phyloP scores from a whole-genome alignment of 2,797 vertebrate species.

The Antennarius maculatus region DNA sequence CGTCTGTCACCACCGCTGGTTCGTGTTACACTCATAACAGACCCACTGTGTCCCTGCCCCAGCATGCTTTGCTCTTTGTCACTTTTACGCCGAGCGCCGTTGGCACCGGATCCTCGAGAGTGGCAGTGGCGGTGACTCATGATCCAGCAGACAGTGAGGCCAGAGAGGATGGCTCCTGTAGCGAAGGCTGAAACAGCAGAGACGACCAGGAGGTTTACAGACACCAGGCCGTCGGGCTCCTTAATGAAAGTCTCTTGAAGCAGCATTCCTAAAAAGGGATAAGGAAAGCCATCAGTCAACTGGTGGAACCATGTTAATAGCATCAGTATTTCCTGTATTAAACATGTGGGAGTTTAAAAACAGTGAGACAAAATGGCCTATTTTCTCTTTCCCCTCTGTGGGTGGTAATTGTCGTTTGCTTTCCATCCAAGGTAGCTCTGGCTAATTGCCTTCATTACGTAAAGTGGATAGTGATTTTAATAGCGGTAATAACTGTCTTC shows the following conservation, averaged over 20 bases:
- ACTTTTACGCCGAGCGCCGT: conserved; percentile 82
- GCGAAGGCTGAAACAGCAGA: conserved; percentile 94
- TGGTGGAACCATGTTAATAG: conserved; percentile 31
- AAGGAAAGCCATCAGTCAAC: conserved; percentile 31
- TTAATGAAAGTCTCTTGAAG: conserved; percentile 91
- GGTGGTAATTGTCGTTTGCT: conserved; percentile 58
- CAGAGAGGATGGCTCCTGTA: conserved; percentile 91
- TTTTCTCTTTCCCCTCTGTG: conserved; percentile 59
- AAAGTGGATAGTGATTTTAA: conserved; percentile 83
- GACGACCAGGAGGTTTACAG: conserved; percentile 92
- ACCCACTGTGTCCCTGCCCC: conserved; percentile 87
- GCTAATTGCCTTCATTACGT: conserved; percentile 82
- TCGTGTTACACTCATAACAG: conserved; percentile 92
- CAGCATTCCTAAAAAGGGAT: conserved; percentile 68
- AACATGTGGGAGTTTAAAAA: conserved; percentile 58
- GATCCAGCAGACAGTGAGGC: conserved; percentile 94
- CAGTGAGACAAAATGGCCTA: conserved; percentile 45
- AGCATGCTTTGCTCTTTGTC: conserved; percentile 92
- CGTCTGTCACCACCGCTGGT: conserved; percentile 82
- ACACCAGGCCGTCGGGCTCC: conserved; percentile 91
- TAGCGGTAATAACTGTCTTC: conserved; percentile 79
- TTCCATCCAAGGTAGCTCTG: conserved; percentile 63
- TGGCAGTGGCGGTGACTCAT: conserved; percentile 91
- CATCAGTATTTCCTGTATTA: conserved; percentile 52
- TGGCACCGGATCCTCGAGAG: conserved; percentile 64